phyloP scores from a whole-genome alignment of 2,797 vertebrate genomes.

The Eurystomus glaucurus region DNA sequence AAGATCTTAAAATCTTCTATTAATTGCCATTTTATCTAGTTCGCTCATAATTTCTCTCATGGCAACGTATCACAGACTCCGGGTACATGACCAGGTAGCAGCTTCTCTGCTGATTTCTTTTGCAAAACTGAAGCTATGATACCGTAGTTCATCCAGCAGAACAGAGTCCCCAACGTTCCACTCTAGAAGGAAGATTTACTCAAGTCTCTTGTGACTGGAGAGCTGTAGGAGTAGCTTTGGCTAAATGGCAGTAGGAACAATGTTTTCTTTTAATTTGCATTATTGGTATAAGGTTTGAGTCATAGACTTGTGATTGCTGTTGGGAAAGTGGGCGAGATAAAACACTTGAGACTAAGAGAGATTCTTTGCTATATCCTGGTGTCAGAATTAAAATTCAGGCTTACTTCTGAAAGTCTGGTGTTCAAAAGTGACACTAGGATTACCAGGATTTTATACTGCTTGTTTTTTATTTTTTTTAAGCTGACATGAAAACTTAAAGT shows the following conservation, averaged over 20 bases:
- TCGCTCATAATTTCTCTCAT: background rate
- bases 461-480: background rate
- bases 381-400: constrained; percentile 2
- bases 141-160: background rate
- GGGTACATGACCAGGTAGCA: fast-evolving
- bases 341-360: background rate
- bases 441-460: background rate
- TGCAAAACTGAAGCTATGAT: background rate
- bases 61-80: background rate
- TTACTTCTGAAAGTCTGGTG: background rate
- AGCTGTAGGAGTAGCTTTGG: constrained; percentile 46
- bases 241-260: background rate
- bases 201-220: constrained; percentile 42
- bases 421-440: background rate
- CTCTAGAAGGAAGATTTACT: background rate
- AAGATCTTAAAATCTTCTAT: background rate
- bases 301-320: constrained; percentile 46
- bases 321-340: constrained; percentile 2
- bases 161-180: background rate
- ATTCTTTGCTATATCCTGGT: background rate
- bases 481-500: background rate
- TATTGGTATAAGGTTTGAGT: constrained; percentile 16
- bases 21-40: background rate
- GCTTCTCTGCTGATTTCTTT: background rate
- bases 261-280: constrained; percentile 19